These are phyloP conservation scores for Fregata magnificens DNA, from an alignment of 2,113 vertebrate genomes.

Conservation along the genomic window DNA sequence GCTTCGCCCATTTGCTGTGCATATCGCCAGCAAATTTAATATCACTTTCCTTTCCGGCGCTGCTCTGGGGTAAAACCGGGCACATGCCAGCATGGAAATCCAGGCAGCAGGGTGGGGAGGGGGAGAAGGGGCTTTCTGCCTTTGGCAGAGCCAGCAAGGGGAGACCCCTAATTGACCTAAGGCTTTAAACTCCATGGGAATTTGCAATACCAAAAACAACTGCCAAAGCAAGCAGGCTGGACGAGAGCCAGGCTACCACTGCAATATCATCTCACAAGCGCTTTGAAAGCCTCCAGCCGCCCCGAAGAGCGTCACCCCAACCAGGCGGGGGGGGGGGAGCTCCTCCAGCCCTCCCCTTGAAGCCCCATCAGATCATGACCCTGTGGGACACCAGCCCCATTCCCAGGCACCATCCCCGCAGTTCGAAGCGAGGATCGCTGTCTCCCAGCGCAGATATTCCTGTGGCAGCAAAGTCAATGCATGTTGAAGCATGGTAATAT, in stretches of 20 bases:
- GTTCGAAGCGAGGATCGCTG: not conserved
- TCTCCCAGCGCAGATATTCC: not conserved
- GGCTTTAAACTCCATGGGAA: not conserved
- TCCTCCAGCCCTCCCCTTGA: not conserved
- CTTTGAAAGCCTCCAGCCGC: not conserved
- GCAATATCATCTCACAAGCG: accelerated
- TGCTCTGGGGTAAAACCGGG: slow-evolving; percentile 36
- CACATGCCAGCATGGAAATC: not conserved
- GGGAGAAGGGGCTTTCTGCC: not conserved
- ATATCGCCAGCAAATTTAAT: slow-evolving; percentile 64
- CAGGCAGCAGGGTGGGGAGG: not conserved
- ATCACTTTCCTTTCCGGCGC: not conserved
- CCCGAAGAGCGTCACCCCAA: not conserved
- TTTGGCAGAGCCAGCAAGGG: not conserved
- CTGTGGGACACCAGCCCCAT: not conserved
- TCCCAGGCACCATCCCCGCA: not conserved
- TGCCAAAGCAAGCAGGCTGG: not conserved
- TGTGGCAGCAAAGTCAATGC: not conserved
- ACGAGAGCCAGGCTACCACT: not conserved
- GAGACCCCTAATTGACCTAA: not conserved
- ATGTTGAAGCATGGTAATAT: slow-evolving; percentile 44
- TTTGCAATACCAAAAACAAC: not conserved
- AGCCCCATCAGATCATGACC: not conserved
- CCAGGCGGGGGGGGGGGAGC: accelerated
- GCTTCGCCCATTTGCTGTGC: slow-evolving; percentile 66